Evolutionary conservation across 2,113 vertebrate genomes (phyloP).

Genomic region (Tachuris rubrigastra): DNA sequence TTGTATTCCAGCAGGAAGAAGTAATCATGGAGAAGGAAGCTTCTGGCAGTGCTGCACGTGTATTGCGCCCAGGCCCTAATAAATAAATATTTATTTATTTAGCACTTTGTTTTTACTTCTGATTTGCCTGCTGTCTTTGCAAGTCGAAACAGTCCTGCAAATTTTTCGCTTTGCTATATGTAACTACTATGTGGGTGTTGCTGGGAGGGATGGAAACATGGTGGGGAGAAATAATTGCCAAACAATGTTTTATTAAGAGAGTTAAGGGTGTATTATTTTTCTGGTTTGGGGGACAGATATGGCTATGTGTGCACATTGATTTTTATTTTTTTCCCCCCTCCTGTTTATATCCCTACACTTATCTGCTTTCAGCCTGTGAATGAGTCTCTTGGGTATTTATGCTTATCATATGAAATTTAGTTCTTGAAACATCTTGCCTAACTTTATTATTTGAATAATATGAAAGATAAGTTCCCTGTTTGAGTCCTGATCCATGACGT

Average conservation of each 20-base stretch:
- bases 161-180: not conserved
- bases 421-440: not conserved
- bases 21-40: not conserved
- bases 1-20: not conserved
- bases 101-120: not conserved
- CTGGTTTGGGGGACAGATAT: not conserved
- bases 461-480: not conserved
- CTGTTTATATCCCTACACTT: not conserved
- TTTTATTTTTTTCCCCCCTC: fast-evolving
- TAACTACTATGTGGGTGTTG: not conserved
- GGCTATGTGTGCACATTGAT: not conserved
- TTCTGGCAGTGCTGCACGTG: not conserved
- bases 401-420: not conserved
- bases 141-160: not conserved
- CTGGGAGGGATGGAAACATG: not conserved
- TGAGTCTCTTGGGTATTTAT: not conserved
- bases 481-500: not conserved
- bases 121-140: not conserved
- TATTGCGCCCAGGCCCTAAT: fast-evolving
- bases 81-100: not conserved
- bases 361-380: not conserved
- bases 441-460: not conserved
- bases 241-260: not conserved
- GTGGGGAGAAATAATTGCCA: not conserved
- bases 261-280: not conserved